Evolutionary conservation across 2,888 invertebrate species (phyloP).

Genomic region (Herminia tarsipennalis): DNA sequence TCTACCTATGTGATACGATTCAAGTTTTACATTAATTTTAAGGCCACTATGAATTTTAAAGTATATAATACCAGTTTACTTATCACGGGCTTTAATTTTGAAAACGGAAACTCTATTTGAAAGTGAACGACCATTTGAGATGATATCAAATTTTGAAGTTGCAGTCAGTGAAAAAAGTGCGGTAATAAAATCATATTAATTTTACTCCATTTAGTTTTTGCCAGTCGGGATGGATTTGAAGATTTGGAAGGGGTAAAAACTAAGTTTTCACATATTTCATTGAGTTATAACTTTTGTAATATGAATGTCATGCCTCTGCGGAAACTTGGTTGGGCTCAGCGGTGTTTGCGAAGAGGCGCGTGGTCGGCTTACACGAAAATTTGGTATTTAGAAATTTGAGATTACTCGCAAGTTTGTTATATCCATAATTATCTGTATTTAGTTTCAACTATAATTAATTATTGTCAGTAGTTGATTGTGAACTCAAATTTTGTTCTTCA

Average conservation of each 20-base stretch:
- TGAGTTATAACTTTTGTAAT: slow-evolving; percentile 56
- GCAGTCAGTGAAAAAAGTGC: slow-evolving; percentile 19
- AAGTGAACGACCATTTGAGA: slow-evolving; percentile 17
- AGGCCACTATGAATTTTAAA: slow-evolving; percentile 34
- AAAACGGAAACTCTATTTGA: slow-evolving; percentile 28
- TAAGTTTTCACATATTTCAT: slow-evolving; percentile 38
- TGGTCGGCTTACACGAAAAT: too few species aligned
- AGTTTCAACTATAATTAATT: too few species aligned
- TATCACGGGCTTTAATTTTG: slow-evolving; percentile 31
- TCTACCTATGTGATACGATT: slow-evolving; percentile 38
- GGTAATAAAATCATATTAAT: slow-evolving; percentile 24
- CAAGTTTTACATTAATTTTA: slow-evolving; percentile 40
- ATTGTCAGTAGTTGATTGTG: too few species aligned
- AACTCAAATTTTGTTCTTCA: too few species aligned
- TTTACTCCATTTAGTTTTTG: slow-evolving; percentile 29
- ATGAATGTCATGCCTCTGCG: slow-evolving; percentile 50
- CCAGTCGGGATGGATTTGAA: slow-evolving; percentile 26
- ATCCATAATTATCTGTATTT: too few species aligned
- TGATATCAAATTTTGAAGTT: slow-evolving; percentile 18
- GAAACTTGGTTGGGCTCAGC: slow-evolving; percentile 31
- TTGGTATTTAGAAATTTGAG: too few species aligned
- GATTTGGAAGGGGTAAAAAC: slow-evolving; percentile 49
- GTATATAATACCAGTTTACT: slow-evolving; percentile 33
- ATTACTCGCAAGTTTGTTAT: too few species aligned
- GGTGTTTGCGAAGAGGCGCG: slow-evolving; percentile 17